Evolutionary conservation across 2,797 vertebrate species (phyloP).

Genomic region (Triplophysa bombifrons): DNA sequence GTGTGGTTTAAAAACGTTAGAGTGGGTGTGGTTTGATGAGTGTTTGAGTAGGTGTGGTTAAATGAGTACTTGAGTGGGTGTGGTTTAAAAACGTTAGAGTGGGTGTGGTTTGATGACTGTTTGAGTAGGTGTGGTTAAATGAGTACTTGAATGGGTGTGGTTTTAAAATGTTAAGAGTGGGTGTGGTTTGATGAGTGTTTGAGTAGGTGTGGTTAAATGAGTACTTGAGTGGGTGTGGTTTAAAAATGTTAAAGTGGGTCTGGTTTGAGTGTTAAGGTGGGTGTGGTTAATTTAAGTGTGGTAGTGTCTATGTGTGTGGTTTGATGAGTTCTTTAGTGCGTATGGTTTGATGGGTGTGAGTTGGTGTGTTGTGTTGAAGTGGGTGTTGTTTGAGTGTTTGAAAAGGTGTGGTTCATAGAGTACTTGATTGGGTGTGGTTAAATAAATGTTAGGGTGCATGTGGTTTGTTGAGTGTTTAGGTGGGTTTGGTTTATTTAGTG

Average conservation of each 20-base stretch:
- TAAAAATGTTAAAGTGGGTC: not conserved
- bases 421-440: not conserved
- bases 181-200: not conserved
- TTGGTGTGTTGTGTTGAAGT: not conserved
- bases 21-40: no score
- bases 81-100: not conserved
- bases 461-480: not conserved
- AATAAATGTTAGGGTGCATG: not conserved
- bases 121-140: conserved; percentile 29
- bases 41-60: not conserved
- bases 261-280: not conserved
- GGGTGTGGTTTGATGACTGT: conserved; percentile 33
- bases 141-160: not conserved
- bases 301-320: not conserved
- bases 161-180: not conserved
- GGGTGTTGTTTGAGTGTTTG: not conserved
- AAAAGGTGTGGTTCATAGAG: not conserved
- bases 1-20: not conserved
- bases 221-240: not conserved
- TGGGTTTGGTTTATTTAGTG: not conserved
- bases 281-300: not conserved
- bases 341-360: not conserved
- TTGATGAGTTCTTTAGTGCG: conserved; percentile 3
- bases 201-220: not conserved
- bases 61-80: conserved; percentile 25